Conservation (phyloP, 2,888 invertebrate species). For the Pristionchus mayeri region DNA sequence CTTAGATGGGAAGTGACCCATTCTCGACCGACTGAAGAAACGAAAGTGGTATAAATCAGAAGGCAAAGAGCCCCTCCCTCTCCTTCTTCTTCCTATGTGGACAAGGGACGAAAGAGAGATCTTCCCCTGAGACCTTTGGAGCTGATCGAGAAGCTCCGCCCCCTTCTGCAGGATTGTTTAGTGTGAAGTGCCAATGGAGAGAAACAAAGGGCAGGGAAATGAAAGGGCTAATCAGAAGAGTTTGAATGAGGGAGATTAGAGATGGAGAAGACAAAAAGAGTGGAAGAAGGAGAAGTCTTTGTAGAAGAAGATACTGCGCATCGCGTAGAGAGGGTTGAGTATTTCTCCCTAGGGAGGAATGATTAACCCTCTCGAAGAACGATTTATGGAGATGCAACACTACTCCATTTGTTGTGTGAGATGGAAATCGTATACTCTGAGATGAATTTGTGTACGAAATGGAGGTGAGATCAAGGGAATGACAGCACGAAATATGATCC, state of each 20-base stretch:
- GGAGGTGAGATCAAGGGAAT: neutral
- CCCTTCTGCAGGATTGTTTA: slow-evolving; percentile 6
- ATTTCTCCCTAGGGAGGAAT: slow-evolving; percentile 15
- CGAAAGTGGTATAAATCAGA: slow-evolving; percentile 33
- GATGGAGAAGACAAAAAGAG: too few relatives aligned
- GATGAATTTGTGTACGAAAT: neutral
- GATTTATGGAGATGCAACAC: slow-evolving; percentile 32
- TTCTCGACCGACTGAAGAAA: neutral
- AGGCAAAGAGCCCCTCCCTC: neutral
- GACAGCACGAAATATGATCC: slow-evolving; percentile 8
- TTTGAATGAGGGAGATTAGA: too few relatives aligned
- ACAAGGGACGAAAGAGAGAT: slow-evolving; percentile 40
- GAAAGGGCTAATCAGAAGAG: slow-evolving; percentile 27
- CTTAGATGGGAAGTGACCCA: neutral
- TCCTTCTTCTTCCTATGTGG: slow-evolving; percentile 18
- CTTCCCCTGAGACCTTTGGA: neutral
- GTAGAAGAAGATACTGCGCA: neutral
- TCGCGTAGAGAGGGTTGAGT: neutral
- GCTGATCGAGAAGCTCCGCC: slow-evolving; percentile 22
- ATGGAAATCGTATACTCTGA: neutral
- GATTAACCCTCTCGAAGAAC: slow-evolving; percentile 22
- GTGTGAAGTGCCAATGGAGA: slow-evolving; percentile 7
- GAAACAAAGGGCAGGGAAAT: neutral
- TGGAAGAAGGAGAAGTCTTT: neutral
- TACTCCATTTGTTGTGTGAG: neutral